Base-by-base conservation (phyloP, 1,140 invertebrate species). In the Brachystomella parvula region DNA sequence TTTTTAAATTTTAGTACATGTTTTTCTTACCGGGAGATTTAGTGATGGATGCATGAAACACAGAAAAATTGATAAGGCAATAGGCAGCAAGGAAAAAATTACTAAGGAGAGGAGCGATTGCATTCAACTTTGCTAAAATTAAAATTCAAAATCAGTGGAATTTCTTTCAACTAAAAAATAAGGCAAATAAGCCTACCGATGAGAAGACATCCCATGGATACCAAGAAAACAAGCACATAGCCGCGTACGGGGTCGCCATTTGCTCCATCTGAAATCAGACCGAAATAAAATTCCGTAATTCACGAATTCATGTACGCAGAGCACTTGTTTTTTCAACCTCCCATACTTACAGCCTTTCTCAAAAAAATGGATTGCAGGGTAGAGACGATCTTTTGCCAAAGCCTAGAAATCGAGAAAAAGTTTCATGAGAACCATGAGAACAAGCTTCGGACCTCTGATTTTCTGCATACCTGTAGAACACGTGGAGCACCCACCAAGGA, bases 1-100 rank as follows among this genome's bases (percentile, higher is more conserved):
- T n/a, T n/a, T n/a, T 3, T 61, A 24, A 30, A 9, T n/a, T n/a
- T n/a, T n/a, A n/a, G n/a, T n/a, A n/a, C n/a, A n/a, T n/a, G n/a
- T n/a, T n/a, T n/a, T n/a, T n/a, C n/a, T n/a, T n/a, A n/a, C n/a
- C 79, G 33, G 79, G 78, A 47, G 82, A 82, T 72, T 83, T 82
- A 0, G 84, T 81, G 47, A 85, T 78, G 1, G 83, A 81, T 2
- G 84, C 84, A 76, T 86, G 84, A 75, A 86, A 86, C 64, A 84
- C 84, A n/a, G 84, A 83, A 74, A 83, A 85, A 76, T 86, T 86
- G 67, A 85, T 84, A 32, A 86, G 76, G 47, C 80, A 81, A 74
- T 85, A 86, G 2, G 83, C 79, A 74, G 83, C 83, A 65, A 86
- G 74, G 75, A 85, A 86, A 75, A 86, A 85, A 74, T 86, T 85